A percentile compares a stretch with the other conserved stretches of the same genome.
These are phyloP conservation scores for Ormyrus labotus DNA, from an alignment of 2,888 invertebrate genomes.

Conservation along the genomic window DNA sequence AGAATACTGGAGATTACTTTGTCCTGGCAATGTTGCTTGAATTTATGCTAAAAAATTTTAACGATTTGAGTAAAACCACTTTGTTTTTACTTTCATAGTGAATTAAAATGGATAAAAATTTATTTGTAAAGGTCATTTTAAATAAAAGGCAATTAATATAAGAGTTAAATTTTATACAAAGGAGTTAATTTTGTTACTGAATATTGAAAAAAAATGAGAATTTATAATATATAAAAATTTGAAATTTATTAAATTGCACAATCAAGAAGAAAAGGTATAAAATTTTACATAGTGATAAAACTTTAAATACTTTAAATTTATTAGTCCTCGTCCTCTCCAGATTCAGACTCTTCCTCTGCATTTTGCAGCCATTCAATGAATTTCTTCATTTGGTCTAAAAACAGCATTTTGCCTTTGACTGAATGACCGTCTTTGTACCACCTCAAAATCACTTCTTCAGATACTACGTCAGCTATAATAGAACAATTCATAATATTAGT, in stretches of 20 bases:
- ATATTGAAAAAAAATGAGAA: constrained; percentile 7
- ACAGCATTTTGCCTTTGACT: constrained; percentile 96
- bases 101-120: not conserved
- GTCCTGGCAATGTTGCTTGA: constrained; percentile 69
- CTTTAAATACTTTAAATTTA: constrained; percentile 54
- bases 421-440: constrained; percentile 98
- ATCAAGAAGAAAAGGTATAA: too few relatives aligned
- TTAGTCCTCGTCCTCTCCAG: constrained; percentile 78
- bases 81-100: constrained; percentile 9
- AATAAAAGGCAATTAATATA: constrained; percentile 1
- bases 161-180: constrained; percentile 9
- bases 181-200: constrained; percentile 6
- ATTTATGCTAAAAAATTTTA: constrained; percentile 60
- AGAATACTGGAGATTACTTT: constrained; percentile 66
- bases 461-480: constrained; percentile 88
- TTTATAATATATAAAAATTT: constrained; percentile 7
- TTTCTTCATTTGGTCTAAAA: constrained; percentile 98
- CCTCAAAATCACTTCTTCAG: constrained; percentile 95
- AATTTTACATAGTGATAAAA: constrained; percentile 32
- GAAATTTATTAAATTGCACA: too few relatives aligned
- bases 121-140: not conserved
- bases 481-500: constrained; percentile 50
- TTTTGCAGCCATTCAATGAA: constrained; percentile 98
- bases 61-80: constrained; percentile 18
- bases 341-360: constrained; percentile 91